Evolutionary conservation across 1,140 invertebrate species (phyloP), one percentile per base, ranked within the genome.

Genomic region (Radopholus similis): DNA sequence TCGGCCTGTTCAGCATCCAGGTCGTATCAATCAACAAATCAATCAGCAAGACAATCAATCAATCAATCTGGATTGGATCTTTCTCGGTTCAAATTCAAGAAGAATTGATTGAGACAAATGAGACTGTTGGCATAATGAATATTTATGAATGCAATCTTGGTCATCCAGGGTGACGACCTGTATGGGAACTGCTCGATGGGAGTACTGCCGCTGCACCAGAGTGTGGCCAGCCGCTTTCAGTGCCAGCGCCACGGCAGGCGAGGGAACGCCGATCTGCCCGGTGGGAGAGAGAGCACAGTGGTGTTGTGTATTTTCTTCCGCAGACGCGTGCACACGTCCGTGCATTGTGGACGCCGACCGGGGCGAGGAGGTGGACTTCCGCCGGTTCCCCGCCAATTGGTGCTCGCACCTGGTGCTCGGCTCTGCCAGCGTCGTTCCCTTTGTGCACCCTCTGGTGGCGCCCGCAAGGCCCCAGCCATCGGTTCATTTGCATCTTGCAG

Each of bases 1-100:
- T 68, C 23, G 66, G 66, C 18, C 47, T 68, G 13, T 68, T 30
- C 47, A 68, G 66, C 37, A 38, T 68, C 8, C 66, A 68, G 18
- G 62, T 62, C 11, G n/a, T 47, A 21, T 59, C 26, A 21, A 11
- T 35, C 15, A n/a, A 38, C 23, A 2, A n/a, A 11, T 30, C n/a
- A 9, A 38, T 57, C 37, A n/a, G 26, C 23, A 42, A 9, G n/a
- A n/a, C n/a, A n/a, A n/a, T n/a, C n/a, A n/a, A n/a, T n/a, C n/a
- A n/a, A n/a, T n/a, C n/a, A n/a, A n/a, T n/a, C n/a, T n/a, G n/a
- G n/a, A n/a, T n/a, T n/a, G n/a, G n/a, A n/a, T n/a, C n/a, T n/a
- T n/a, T n/a, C n/a, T n/a, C n/a, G n/a, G n/a, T n/a, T n/a, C n/a
- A n/a, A n/a, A n/a, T n/a, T n/a, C n/a, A n/a, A n/a, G n/a, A n/a